phyloP scores from a whole-genome alignment of 2,797 vertebrate species.

The Serranus cabrilla region DNA sequence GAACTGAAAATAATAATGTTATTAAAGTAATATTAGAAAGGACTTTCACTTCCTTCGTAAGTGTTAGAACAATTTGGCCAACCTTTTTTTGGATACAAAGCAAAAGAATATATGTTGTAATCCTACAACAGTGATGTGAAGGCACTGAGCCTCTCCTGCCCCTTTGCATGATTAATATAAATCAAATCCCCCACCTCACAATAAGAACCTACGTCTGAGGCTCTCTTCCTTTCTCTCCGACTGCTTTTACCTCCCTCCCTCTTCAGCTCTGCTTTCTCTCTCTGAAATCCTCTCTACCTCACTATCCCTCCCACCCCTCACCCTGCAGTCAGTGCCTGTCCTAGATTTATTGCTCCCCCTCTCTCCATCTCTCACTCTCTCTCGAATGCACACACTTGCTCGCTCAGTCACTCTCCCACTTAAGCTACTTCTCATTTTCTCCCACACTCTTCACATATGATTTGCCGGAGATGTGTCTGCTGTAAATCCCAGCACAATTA shows the following conservation, averaged over 20 bases:
- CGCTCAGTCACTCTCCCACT: slow-evolving; percentile 70
- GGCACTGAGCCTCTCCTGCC: slow-evolving; percentile 28
- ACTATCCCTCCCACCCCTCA: slow-evolving; percentile 74
- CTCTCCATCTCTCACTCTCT: slow-evolving; percentile 32
- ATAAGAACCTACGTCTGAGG: slow-evolving; percentile 50
- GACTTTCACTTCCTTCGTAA: background rate
- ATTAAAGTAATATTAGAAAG: background rate
- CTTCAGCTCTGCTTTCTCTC: slow-evolving; percentile 28
- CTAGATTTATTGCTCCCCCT: slow-evolving; percentile 79
- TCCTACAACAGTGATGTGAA: slow-evolving; percentile 13
- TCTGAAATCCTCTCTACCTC: slow-evolving; percentile 69
- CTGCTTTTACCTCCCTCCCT: slow-evolving; percentile 49
- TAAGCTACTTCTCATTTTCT: slow-evolving; percentile 72
- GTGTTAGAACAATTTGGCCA: background rate
- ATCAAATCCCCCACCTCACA: slow-evolving; percentile 59
- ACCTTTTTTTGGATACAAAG: background rate
- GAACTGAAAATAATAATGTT: background rate
- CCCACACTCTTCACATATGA: slow-evolving; percentile 61
- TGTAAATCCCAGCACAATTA: slow-evolving; percentile 70
- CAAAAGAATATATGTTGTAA: slow-evolving; percentile 17
- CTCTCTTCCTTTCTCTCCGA: slow-evolving; percentile 12
- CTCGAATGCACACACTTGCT: slow-evolving; percentile 37
- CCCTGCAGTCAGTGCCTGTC: slow-evolving; percentile 85
- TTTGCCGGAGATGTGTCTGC: slow-evolving; percentile 52
- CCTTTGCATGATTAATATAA: slow-evolving; percentile 55